Evolutionary conservation across 2,113 vertebrate species (phyloP).

Genomic region (Phrynosoma blainvillii): DNA sequence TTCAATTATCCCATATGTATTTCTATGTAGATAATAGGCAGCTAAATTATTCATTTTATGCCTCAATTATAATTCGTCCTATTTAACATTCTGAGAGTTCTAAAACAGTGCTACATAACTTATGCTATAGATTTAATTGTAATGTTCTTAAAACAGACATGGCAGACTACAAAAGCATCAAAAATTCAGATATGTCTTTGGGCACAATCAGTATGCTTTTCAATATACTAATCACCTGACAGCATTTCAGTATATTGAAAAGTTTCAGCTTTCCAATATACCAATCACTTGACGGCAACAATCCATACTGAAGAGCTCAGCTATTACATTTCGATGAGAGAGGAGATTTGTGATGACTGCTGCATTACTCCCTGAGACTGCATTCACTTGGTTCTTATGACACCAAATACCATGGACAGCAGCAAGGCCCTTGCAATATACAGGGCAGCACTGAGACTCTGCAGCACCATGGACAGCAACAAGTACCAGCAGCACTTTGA

Average conservation of each 20-base stretch:
- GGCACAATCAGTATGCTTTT: too few species aligned
- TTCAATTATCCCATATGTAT: accelerated
- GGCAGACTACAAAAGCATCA: neutral
- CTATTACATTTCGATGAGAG: neutral
- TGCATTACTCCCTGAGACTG: neutral
- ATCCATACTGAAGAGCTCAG: neutral
- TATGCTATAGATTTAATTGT: too few species aligned
- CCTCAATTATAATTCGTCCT: neutral
- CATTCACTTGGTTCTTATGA: neutral
- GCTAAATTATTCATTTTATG: accelerated
- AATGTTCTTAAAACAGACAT: accelerated
- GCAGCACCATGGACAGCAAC: slow-evolving; percentile 52
- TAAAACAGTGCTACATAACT: neutral
- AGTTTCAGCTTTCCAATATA: neutral
- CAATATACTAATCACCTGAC: neutral
- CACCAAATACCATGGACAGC: slow-evolving; percentile 53
- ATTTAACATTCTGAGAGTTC: neutral
- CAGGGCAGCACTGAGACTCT: slow-evolving; percentile 29
- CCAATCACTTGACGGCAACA: neutral
- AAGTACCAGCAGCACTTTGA: too few species aligned
- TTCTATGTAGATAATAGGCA: neutral
- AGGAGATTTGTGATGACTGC: too few species aligned
- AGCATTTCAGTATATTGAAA: too few species aligned
- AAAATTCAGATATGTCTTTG: neutral
- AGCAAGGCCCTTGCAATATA: neutral